Conservation (phyloP, 2,888 invertebrate species). For the Tenthredo mesomela region DNA sequence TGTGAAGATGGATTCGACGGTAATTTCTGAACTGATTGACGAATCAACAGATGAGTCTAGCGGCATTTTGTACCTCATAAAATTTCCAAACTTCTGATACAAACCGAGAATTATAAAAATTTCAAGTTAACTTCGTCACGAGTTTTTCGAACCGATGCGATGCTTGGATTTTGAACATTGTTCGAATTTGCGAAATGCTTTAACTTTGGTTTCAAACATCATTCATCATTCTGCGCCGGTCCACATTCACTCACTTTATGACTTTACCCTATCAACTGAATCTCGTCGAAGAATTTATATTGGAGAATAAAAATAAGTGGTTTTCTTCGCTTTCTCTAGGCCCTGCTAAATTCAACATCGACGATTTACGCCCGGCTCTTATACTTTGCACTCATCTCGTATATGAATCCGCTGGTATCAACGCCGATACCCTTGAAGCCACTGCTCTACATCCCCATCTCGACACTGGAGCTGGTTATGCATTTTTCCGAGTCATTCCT, state of each 20-base stretch:
- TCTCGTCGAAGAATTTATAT: background rate
- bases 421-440: conserved; percentile 85
- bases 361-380: conserved; percentile 87
- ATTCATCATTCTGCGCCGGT: background rate
- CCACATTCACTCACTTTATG: background rate
- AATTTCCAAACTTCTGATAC: no score
- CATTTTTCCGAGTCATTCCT: conserved; percentile 86
- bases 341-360: conserved; percentile 87
- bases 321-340: conserved; percentile 79
- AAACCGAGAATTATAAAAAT: no score
- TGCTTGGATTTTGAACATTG: no score
- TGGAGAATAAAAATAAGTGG: background rate
- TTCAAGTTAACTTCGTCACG: no score
- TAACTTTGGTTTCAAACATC: no score
- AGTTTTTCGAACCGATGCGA: no score
- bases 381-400: conserved; percentile 89
- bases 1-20: no score
- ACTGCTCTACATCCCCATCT: conserved; percentile 86
- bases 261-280: no score
- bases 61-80: no score
- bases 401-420: conserved; percentile 89
- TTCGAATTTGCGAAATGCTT: no score
- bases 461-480: conserved; percentile 86
- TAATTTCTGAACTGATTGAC: no score
- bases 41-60: no score